Percentiles rank a stretch among this genome's conserved stretches.
These are phyloP conservation scores for Anarhynchus alexandrinus DNA, from an alignment of 2,113 vertebrate genomes.

Conservation along the genomic window DNA sequence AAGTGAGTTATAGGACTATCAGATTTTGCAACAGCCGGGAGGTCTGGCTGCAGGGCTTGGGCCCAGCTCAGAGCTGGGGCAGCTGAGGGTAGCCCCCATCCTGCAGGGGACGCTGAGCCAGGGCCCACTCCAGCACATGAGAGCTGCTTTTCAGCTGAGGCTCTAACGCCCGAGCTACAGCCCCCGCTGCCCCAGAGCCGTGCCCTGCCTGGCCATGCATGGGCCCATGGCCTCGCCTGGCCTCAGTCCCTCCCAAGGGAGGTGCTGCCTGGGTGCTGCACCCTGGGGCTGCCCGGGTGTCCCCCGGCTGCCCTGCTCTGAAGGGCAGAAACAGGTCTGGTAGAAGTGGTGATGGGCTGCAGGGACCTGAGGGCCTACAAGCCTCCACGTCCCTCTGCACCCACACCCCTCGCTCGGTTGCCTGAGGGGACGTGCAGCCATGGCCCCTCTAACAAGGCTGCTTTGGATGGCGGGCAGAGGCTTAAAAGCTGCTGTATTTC, in stretches of 20 bases:
- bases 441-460: accelerated
- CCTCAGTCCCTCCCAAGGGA: neutral
- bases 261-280: neutral
- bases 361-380: neutral
- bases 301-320: neutral
- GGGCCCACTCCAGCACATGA: neutral
- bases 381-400: accelerated
- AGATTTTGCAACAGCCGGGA: neutral
- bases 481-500: neutral
- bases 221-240: too few species aligned
- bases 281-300: neutral
- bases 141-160: neutral
- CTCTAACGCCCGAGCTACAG: neutral
- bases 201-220: neutral
- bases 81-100: accelerated
- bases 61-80: neutral
- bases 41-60: neutral
- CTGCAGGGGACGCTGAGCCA: neutral
- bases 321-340: neutral
- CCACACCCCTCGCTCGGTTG: neutral
- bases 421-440: accelerated
- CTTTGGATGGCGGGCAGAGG: neutral
- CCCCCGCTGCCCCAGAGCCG: accelerated
- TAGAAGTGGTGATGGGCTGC: neutral
- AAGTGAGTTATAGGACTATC: neutral